A percentile compares a stretch with the other conserved stretches of the same genome.
Evolutionary conservation across 2,113 vertebrate species (phyloP).

Genomic region (Orthonyx spaldingii): DNA sequence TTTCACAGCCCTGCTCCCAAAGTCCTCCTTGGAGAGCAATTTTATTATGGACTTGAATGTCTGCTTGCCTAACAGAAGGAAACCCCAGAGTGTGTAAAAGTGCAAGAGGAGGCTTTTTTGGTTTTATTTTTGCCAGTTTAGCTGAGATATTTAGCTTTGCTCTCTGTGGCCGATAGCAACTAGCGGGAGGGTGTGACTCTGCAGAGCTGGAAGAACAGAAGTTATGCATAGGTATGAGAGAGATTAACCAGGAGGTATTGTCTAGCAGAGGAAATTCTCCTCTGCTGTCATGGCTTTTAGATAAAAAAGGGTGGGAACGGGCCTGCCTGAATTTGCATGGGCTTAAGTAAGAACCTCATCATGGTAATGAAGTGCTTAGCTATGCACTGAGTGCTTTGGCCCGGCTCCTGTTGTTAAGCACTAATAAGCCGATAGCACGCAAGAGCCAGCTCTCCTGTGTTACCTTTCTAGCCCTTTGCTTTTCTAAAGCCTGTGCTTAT

Average conservation of each 20-base stretch:
- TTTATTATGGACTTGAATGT: background rate
- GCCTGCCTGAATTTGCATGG: slow-evolving; percentile 43
- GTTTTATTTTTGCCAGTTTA: background rate
- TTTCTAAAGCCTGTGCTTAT: background rate
- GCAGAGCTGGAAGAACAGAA: background rate
- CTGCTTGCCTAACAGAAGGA: background rate
- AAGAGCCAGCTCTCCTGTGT: background rate
- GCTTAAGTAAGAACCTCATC: slow-evolving; percentile 8
- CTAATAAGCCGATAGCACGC: background rate
- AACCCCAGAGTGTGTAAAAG: background rate
- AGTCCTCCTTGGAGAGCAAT: background rate
- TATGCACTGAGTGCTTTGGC: background rate
- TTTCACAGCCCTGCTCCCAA: background rate
- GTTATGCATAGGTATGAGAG: background rate
- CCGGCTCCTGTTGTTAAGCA: background rate
- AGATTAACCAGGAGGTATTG: slow-evolving; percentile 6
- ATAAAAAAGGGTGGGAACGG: slow-evolving; percentile 45
- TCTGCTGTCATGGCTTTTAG: background rate
- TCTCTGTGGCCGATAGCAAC: fast-evolving
- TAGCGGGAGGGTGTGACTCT: background rate
- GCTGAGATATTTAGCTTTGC: background rate
- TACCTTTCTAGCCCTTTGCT: background rate
- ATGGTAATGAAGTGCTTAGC: slow-evolving; percentile 7
- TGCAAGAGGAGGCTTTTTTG: background rate
- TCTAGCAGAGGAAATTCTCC: background rate